Conservation (phyloP, 2,797 vertebrate genomes). For the Siniperca scherzeri region DNA sequence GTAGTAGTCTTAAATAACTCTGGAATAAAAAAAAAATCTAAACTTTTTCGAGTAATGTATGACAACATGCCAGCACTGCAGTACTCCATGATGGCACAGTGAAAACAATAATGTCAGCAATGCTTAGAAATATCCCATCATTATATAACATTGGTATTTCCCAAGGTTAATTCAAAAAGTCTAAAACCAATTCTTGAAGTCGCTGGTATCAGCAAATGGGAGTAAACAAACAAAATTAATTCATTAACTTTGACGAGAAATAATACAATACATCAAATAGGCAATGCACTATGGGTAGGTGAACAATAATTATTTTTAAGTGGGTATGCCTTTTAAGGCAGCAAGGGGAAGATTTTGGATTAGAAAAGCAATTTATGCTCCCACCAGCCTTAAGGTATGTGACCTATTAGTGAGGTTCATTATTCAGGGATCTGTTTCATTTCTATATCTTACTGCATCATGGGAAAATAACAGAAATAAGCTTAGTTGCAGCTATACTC, state of each 20-base stretch:
- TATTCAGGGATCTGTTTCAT: constrained; percentile 23
- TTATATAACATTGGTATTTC: neutral
- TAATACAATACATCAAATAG: constrained; percentile 26
- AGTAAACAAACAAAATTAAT: constrained; percentile 42
- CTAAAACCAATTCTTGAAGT: constrained; percentile 4
- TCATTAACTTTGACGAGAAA: constrained; percentile 30
- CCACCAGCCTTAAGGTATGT: constrained; percentile 13
- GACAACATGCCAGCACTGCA: neutral
- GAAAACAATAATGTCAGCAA: constrained; percentile 21
- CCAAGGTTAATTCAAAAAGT: constrained; percentile 29
- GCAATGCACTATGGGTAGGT: constrained; percentile 7
- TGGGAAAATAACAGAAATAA: constrained; percentile 33
- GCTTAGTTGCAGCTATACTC: neutral
- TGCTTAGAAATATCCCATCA: constrained; percentile 6
- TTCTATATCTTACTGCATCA: constrained; percentile 10
- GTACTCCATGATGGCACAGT: neutral
- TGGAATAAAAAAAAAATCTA: neutral
- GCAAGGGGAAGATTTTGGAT: constrained; percentile 3
- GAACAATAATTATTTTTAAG: constrained; percentile 22
- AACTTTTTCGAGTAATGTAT: neutral
- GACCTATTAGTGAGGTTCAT: constrained; percentile 20
- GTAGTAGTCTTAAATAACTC: neutral
- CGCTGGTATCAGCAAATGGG: neutral
- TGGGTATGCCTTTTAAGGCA: constrained; percentile 7
- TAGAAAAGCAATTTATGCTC: constrained; percentile 23